Conservation (phyloP, 2,888 invertebrate species). For the Agrotis exclamationis region DNA sequence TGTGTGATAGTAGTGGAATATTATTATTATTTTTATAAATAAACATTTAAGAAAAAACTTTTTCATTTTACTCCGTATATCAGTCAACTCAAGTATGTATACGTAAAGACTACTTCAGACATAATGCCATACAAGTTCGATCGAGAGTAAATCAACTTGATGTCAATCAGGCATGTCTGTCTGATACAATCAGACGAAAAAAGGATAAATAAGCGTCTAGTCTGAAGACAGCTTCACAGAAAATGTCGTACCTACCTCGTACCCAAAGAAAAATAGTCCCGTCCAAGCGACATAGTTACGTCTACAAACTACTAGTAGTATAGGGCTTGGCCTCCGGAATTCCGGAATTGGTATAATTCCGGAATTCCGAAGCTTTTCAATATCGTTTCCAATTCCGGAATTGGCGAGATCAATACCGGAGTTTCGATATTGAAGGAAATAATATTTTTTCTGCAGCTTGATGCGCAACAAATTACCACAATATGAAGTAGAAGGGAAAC, state of each 20-base stretch:
- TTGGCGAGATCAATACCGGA: too few relatives aligned
- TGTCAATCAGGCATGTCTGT: constrained; percentile 54
- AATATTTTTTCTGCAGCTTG: too few relatives aligned
- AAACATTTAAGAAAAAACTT: not conserved
- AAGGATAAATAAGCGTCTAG: constrained; percentile 49
- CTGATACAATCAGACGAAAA: constrained; percentile 47
- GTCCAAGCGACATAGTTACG: constrained; percentile 23
- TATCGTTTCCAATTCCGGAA: too few relatives aligned
- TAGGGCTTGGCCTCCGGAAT: too few relatives aligned
- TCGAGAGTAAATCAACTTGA: constrained; percentile 48
- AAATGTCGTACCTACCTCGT: constrained; percentile 3
- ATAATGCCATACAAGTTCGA: constrained; percentile 30
- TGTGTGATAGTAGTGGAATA: too few relatives aligned
- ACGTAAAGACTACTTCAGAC: constrained; percentile 38
- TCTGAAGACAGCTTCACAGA: constrained; percentile 26
- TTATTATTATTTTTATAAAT: too few relatives aligned
- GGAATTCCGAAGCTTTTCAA: too few relatives aligned
- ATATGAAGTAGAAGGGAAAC: too few relatives aligned
- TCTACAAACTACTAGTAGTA: constrained; percentile 4
- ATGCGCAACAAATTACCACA: too few relatives aligned
- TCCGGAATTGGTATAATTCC: too few relatives aligned
- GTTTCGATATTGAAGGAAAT: too few relatives aligned
- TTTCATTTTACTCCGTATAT: too few relatives aligned
- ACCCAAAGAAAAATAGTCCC: constrained; percentile 12
- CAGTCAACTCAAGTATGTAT: constrained; percentile 3